Conservation (phyloP, 2,797 vertebrate species). For the Lepidocolaptes lacrymiger region DNA sequence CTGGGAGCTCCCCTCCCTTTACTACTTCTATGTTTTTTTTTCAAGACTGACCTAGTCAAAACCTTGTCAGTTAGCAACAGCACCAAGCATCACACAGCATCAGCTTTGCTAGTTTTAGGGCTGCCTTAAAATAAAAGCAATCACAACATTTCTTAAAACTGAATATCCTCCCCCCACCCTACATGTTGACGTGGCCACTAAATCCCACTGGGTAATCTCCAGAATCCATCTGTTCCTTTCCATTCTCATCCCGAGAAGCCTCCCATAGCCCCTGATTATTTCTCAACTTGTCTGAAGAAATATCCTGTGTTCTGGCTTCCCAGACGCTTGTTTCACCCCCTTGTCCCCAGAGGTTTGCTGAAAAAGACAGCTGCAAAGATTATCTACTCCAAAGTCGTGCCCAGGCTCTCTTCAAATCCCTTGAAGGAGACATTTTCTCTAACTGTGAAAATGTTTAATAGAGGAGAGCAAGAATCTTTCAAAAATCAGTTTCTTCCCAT, state of each 20-base stretch:
- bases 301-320: conserved; percentile 38
- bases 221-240: conserved; percentile 68
- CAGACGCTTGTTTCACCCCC: not conserved
- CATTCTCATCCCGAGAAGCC: conserved; percentile 20
- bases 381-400: not conserved
- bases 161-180: not conserved
- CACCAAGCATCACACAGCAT: not conserved
- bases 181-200: conserved; percentile 37
- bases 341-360: conserved; percentile 23
- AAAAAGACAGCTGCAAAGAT: conserved; percentile 62
- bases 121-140: conserved; percentile 21
- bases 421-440: not conserved
- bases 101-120: not conserved
- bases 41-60: not conserved
- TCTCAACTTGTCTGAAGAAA: conserved; percentile 58
- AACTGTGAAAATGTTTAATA: not conserved
- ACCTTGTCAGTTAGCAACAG: not conserved
- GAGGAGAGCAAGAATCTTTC: not conserved
- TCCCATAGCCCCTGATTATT: conserved; percentile 55
- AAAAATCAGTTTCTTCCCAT: not conserved
- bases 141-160: not conserved
- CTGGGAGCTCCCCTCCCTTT: not conserved
- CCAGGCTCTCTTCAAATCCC: not conserved
- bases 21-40: not conserved
- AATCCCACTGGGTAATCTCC: conserved; percentile 61